Evolutionary conservation across 2,797 vertebrate species (phyloP), one percentile per base, ranked within the genome.

Genomic region (Leptatherina wallacei): DNA sequence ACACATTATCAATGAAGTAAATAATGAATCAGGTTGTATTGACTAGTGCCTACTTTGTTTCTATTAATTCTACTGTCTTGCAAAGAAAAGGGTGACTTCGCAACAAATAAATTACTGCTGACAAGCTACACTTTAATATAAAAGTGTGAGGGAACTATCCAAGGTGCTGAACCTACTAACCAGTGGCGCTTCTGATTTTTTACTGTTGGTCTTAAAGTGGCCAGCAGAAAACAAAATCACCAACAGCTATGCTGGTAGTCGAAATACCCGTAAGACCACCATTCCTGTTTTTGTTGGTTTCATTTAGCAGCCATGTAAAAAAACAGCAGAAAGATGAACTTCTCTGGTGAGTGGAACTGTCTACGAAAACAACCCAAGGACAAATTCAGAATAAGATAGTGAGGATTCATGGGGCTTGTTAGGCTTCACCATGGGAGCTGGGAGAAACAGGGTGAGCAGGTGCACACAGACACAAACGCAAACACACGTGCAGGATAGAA

Each of bases 301-400:
- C 49, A 65, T 58, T 74, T 73, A 62, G 38, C 51, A 59, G 63
- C 42, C 13, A 10, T 59, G 54, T 1, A 27, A 40, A 57, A 57
- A 78, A 73, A 59, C 77, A 18, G 1, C 16, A 47, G 65, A 63
- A 64, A 44, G 66, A 49, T 29, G 36, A 84, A 86, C 60, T 65
- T 83, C 86, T 83, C 81, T 4, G n/a, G 85, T 75, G 85, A 84
- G 57, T 40, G 29, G 65, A 85, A 87, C 69, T 77, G 77, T 77
- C 89, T 83, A 82, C 82, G 88, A 91, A 89, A 90, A 92, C 80
- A 91, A 84, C 91, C 90, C 65, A 77, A 24, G 85, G 89, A 82
- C 69, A 87, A 90, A 87, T 90, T 88, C 85, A 80, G 83, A 88
- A 87, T 77, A 80, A 78, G 82, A 88, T 66, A 62, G 62, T 61